phyloP scores from a whole-genome alignment of 64 coral and sea anemone genomes.

The Porites lutea region DNA sequence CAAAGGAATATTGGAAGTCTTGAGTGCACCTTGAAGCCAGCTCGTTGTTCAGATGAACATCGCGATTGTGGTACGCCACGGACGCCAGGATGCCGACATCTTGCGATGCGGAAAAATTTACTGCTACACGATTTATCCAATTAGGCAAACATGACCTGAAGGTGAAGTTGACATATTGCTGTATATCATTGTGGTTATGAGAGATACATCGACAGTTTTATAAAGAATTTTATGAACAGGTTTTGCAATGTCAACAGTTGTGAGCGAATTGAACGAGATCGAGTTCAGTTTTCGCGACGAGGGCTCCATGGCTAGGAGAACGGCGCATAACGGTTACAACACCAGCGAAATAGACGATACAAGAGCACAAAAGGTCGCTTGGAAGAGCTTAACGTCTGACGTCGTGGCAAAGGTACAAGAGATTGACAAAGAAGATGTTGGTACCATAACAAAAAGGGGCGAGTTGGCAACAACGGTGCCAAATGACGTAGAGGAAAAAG shows the following conservation, averaged over 20 bases:
- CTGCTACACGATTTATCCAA: background rate
- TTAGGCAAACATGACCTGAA: slow-evolving; percentile 13
- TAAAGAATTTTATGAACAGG: background rate
- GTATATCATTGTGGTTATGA: background rate
- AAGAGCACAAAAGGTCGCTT: background rate
- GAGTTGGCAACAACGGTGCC: slow-evolving; percentile 7
- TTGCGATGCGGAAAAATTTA: background rate
- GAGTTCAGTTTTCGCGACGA: slow-evolving; percentile 59
- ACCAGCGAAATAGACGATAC: background rate
- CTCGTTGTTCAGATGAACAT: background rate
- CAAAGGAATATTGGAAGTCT: slow-evolving; percentile 10
- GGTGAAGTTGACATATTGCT: slow-evolving; percentile 44
- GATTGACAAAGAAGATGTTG: slow-evolving; percentile 26
- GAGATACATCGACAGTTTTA: background rate
- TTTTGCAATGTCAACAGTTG: background rate
- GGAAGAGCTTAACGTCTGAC: slow-evolving; percentile 26
- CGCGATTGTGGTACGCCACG: background rate
- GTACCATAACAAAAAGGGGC: background rate
- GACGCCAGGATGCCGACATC: background rate
- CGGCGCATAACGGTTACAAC: background rate
- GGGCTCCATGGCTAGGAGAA: background rate
- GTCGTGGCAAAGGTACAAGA: slow-evolving; percentile 59
- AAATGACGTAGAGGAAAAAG: background rate
- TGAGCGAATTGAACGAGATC: slow-evolving; percentile 66
- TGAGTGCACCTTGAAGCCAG: background rate